Conservation (phyloP, 2,797 vertebrate species). For the Podarcis siculus region DNA sequence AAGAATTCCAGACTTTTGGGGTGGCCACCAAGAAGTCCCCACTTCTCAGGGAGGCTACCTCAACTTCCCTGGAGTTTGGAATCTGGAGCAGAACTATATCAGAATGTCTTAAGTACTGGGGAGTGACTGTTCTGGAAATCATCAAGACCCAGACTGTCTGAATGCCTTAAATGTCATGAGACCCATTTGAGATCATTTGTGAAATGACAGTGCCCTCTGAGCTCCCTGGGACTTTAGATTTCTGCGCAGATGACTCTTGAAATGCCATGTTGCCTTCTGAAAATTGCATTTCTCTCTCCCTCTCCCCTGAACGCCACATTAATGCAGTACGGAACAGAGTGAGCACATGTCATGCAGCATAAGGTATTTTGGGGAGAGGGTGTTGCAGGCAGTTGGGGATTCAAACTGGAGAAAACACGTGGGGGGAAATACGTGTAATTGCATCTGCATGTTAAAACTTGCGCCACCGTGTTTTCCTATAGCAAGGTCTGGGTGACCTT, state of each 20-base stretch:
- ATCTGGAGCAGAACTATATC: too few relatives aligned
- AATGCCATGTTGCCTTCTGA: too few relatives aligned
- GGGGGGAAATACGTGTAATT: slow-evolving; percentile 43
- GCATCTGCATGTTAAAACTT: slow-evolving; percentile 56
- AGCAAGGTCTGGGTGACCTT: slow-evolving; percentile 70
- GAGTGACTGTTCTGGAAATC: background rate
- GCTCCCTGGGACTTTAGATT: too few relatives aligned
- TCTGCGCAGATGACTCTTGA: too few relatives aligned
- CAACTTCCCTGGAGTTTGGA: too few relatives aligned
- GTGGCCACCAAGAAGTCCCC: too few relatives aligned
- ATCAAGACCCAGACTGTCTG: background rate
- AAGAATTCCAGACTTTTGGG: too few relatives aligned
- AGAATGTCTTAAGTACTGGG: too few relatives aligned
- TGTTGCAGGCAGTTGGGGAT: slow-evolving; percentile 45
- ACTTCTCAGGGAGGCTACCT: too few relatives aligned
- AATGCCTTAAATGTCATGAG: background rate
- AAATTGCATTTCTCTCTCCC: too few relatives aligned
- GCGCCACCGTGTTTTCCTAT: slow-evolving; percentile 53
- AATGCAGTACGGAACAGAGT: background rate
- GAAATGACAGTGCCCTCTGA: background rate
- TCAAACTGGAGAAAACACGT: slow-evolving; percentile 22
- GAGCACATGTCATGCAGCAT: slow-evolving; percentile 42
- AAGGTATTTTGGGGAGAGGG: slow-evolving; percentile 1
- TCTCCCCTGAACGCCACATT: too few relatives aligned
- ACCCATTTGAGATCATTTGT: background rate